Evolutionary conservation across 92 coral and sea anemone genomes (phyloP), one percentile per base, ranked within the genome.

Genomic region (Umimayanthus kanabou): DNA sequence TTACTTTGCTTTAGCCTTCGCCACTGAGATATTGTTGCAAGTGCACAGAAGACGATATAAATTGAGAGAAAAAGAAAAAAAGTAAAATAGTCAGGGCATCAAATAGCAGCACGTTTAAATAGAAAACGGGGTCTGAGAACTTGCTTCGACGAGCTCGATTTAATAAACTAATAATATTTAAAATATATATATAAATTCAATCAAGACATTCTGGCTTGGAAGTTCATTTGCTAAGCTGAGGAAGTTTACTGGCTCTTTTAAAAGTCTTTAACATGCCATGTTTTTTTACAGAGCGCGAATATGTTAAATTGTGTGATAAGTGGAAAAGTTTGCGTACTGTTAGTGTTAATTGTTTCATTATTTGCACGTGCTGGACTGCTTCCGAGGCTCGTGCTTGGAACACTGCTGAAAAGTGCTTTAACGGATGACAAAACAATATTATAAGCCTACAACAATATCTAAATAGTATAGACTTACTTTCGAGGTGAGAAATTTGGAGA

Each of bases 1-100:
- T 96, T 90, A 96, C 99, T 96, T 96, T 92, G 98, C 95, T 93
- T 96, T 96, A 20, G 94, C 95, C 79, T 95, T 96, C n/a, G 98
- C 98, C 99, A 95, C 99, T 96, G 92, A 79, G 67, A 85, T 66
- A 11, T 20, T 7, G 22, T n/a, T 66, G 9, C 55, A 67, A 16
- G 40, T 28, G 26, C 87, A 82, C 37, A 57, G 78, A 82, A 50
- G 11, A 25, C 6, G 61, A 39, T 39, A 66, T 39, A 37, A 39
- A 39, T 66, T 23, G 57, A 67, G 42, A 18, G 39, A 67, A 9
- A 82, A 13, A 82, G 9, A 66, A 39, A 13, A 53, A 45, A 49
- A n/a, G 26, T 69, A 80, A 13, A 7, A 39, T 3, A 72, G 25
- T 84, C 39, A 81, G 85, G 61, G 73, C 73, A 61, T 33, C 37